These are phyloP conservation scores for Vespertilio murinus DNA, from an alignment of 2,797 vertebrate genomes.

Conservation along the genomic window DNA sequence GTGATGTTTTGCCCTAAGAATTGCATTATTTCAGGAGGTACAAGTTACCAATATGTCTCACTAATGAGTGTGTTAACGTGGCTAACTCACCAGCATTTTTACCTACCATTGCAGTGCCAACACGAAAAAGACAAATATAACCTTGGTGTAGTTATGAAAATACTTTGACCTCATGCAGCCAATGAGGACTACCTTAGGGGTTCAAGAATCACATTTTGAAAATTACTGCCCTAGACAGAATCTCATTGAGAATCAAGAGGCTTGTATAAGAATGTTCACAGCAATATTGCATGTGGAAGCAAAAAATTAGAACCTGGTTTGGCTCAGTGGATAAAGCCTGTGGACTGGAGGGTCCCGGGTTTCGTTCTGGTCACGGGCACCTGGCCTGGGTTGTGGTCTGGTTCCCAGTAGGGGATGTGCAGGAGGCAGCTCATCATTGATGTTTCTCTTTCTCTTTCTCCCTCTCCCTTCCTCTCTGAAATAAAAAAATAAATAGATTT, in stretches of 20 bases:
- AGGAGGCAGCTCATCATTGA: not conserved
- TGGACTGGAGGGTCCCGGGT: no score
- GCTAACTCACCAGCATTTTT: not conserved
- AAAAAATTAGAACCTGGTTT: not conserved
- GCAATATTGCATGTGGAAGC: constrained; percentile 23
- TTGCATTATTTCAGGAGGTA: not conserved
- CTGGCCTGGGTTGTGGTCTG: no score
- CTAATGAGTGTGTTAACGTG: not conserved
- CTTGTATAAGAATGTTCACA: constrained; percentile 4
- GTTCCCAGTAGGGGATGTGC: not conserved
- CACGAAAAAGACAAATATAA: not conserved
- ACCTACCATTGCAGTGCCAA: not conserved
- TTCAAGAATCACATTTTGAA: not conserved
- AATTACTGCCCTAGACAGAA: not conserved
- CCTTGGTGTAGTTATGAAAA: not conserved
- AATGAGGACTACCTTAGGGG: not conserved
- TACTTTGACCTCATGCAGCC: not conserved
- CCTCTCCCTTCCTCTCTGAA: no score
- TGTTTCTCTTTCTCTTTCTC: no score
- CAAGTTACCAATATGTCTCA: not conserved
- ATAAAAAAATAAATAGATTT: no score
- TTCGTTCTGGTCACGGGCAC: no score
- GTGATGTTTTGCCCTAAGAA: not conserved
- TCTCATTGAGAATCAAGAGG: not conserved
- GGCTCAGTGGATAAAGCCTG: not conserved